These are phyloP conservation scores for Triplophysa tibetana DNA, from an alignment of 2,113 vertebrate genomes.

Conservation along the genomic window DNA sequence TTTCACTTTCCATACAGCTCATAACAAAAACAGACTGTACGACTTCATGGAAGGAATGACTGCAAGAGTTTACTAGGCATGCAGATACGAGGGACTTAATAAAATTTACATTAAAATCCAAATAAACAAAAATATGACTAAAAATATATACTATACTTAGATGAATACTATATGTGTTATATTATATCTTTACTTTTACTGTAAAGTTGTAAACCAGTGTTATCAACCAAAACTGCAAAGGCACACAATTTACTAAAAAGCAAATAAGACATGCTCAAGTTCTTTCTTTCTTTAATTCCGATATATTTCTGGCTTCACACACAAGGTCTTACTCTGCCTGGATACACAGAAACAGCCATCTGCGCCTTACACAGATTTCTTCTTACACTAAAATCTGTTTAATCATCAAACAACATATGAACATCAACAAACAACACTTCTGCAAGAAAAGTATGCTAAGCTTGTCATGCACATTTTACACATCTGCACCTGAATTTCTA, in stretches of 20 bases:
- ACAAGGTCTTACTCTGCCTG: neutral
- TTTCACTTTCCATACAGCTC: neutral
- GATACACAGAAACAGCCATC: slow-evolving; percentile 15
- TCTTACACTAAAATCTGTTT: neutral
- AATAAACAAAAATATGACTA: neutral
- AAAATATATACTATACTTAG: too few species aligned
- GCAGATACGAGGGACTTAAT: neutral
- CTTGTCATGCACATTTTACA: neutral
- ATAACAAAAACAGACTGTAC: neutral
- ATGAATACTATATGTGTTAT: too few species aligned
- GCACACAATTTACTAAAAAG: neutral
- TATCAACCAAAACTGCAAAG: neutral
- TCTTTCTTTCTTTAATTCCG: neutral
- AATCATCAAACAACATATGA: slow-evolving; percentile 5
- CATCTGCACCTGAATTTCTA: neutral
- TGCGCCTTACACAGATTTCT: slow-evolving; percentile 3
- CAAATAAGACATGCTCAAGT: neutral
- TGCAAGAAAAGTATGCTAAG: neutral
- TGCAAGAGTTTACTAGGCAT: neutral
- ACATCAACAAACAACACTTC: neutral
- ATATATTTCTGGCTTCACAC: slow-evolving; percentile 28
- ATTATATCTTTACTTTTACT: too few species aligned
- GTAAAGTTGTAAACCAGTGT: too few species aligned
- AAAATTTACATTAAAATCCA: too few species aligned
- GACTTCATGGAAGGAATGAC: neutral